Conservation (phyloP, 2,888 invertebrate genomes). For the Ellobium chinense region DNA sequence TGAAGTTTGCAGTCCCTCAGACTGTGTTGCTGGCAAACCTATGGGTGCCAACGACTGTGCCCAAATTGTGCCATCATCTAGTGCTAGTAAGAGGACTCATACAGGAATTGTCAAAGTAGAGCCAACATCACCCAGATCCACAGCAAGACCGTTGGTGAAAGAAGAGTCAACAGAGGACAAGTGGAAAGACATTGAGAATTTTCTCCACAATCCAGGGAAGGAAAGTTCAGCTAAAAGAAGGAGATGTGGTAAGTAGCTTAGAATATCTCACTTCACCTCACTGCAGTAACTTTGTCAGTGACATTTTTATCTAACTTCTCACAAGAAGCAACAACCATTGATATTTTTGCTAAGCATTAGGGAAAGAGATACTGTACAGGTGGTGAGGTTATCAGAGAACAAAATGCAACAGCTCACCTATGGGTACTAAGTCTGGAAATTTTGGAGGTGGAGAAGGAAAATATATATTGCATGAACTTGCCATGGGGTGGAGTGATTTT, state of each 20-base stretch:
- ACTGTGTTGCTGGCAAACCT: background rate
- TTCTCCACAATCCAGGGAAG: conserved; percentile 57
- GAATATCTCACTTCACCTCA: no score
- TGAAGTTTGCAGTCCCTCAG: background rate
- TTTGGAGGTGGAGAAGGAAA: no score
- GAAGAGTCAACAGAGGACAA: conserved; percentile 62
- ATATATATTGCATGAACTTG: no score
- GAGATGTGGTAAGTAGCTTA: conserved; percentile 60
- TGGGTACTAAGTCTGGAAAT: no score
- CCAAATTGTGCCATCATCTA: conserved; percentile 33
- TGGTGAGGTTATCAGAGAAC: no score
- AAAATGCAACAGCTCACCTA: no score
- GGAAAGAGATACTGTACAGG: no score
- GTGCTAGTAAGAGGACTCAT: conserved; percentile 9
- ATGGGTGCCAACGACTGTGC: background rate
- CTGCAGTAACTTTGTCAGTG: no score
- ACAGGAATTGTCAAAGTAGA: conserved; percentile 24
- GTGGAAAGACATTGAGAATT: conserved; percentile 72
- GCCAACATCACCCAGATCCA: conserved; percentile 21
- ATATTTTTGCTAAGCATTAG: no score
- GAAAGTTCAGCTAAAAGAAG: conserved; percentile 48
- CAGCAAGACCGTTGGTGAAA: background rate
- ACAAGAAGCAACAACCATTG: no score
- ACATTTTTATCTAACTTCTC: no score
- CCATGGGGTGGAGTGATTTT: no score